These are phyloP conservation scores for Phallusia fumigata DNA, from an alignment of 23 tunicate genomes.

Conservation along the genomic window DNA sequence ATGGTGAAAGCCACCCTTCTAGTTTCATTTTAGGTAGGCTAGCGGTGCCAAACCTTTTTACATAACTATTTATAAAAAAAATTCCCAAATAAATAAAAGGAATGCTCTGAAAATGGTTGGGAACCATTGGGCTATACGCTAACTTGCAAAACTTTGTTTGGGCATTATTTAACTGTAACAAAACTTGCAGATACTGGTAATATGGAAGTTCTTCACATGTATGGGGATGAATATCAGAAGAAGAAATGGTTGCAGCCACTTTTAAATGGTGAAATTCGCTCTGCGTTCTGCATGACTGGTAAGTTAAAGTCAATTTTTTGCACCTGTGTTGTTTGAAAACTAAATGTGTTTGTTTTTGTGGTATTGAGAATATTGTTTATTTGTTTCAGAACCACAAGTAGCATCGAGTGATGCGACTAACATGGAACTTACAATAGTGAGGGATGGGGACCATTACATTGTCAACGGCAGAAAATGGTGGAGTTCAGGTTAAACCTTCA, in stretches of 20 bases:
- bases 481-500: slow-evolving; percentile 87
- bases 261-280: slow-evolving; percentile 84
- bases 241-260: slow-evolving; percentile 87
- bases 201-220: slow-evolving; percentile 93
- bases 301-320: not conserved
- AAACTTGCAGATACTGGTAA: slow-evolving; percentile 85
- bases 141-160: too few species aligned
- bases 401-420: slow-evolving; percentile 99
- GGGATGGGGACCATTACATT: slow-evolving; percentile 76
- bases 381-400: slow-evolving; percentile 82
- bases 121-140: too few species aligned
- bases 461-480: slow-evolving; percentile 99
- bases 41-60: too few species aligned
- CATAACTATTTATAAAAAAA: too few species aligned
- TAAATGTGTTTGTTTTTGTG: too few species aligned
- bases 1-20: too few species aligned
- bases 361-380: not conserved
- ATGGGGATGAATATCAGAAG: slow-evolving; percentile 93
- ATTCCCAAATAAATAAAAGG: too few species aligned
- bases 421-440: slow-evolving; percentile 74
- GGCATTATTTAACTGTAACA: too few species aligned
- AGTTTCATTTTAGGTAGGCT: too few species aligned
- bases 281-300: slow-evolving; percentile 99
- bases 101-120: too few species aligned
- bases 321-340: not conserved